Base-by-base conservation (phyloP, 2,888 invertebrate genomes). In the Caenorhabditis imperialis region DNA sequence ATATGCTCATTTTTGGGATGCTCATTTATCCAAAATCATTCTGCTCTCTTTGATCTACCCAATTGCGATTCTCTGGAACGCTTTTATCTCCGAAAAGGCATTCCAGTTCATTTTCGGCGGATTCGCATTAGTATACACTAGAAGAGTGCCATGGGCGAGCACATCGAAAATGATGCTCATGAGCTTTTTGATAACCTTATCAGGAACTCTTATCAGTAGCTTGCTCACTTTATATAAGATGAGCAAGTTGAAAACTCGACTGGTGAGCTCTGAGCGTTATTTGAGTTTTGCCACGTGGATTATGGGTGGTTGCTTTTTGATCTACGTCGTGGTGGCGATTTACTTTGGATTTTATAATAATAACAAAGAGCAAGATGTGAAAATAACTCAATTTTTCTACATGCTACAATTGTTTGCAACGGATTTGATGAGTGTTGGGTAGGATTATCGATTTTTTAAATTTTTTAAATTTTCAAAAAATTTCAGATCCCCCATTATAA, bases 1-100 rank as follows among this genome's bases (percentile, higher is more conserved):
- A n/a, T 57, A 67, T 37, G 2, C 37, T 8, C 35, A 57, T 4
- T 35, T 67, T 10, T 37, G 22, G 38, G 22, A 12, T 7, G 48
- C 14, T 18, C 0, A 6, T 35, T 4, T 20, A 14, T 0, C 10
- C 16, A n/a, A 18, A n/a, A 5, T 27, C 2, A 5, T 27, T 5
- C 3, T 25, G 3, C 14, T 48, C 7, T 12, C 25, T 14, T 14
- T 48, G 12, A n/a, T 27, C 2, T 14, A 25, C 12, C 48, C 48
- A 48, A 25, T 23, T 25, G 2, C 7, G 5, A 25, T 10, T 10
- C 2, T 23, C 5, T 48, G 48, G 48, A 48, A 48, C 25, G 10
- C 16, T 14, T 3, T 27, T 5, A 27, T 48, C 5, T 48, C 48
- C 6, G 8, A 25, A 25, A 14, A 25, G 10, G 22, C 4, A 12